Conservation (phyloP, 2,888 invertebrate species). For the Eupithecia pulchellata region DNA sequence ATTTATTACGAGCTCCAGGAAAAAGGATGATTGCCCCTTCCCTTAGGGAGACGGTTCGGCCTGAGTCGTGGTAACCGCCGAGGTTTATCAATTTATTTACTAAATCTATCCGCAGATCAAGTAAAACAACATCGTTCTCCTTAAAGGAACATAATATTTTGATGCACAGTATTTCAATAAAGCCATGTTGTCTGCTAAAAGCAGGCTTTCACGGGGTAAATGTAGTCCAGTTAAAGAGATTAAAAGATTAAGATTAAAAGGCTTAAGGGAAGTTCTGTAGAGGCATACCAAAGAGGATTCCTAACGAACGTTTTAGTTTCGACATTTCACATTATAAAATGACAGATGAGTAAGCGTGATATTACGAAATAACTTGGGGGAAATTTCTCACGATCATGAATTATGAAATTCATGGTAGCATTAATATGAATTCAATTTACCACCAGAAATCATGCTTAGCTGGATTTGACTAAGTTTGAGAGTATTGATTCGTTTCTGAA, state of each 20-base stretch:
- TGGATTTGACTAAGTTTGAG: background rate
- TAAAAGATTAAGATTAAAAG: constrained; percentile 8
- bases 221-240: constrained; percentile 13
- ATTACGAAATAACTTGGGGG: background rate
- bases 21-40: background rate
- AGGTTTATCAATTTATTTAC: background rate
- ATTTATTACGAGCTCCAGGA: background rate
- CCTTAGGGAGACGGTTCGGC: background rate
- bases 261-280: constrained; percentile 1
- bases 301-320: background rate
- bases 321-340: background rate
- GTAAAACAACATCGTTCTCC: background rate
- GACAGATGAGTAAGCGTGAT: background rate
- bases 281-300: background rate
- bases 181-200: background rate
- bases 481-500: background rate
- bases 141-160: background rate
- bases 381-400: no score
- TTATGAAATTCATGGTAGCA: background rate
- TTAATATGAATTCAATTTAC: background rate
- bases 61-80: background rate
- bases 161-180: background rate
- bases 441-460: background rate
- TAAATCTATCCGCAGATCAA: background rate
- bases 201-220: constrained; percentile 2